A percentile compares a stretch with the other conserved stretches of the same genome.
These are phyloP conservation scores for Capra hircus DNA, from an alignment of 2,113 vertebrate genomes.

Conservation along the genomic window DNA sequence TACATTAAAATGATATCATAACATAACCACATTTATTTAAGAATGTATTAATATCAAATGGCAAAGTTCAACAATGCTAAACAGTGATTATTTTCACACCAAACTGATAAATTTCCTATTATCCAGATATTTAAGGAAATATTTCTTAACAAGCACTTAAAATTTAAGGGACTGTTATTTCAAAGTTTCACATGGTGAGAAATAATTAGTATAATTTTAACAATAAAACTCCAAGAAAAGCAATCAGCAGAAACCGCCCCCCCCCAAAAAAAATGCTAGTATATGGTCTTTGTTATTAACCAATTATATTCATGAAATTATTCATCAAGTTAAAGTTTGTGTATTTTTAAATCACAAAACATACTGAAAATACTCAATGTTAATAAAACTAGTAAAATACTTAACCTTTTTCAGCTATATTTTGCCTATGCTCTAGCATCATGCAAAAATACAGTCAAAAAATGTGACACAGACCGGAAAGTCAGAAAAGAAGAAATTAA, in stretches of 20 bases:
- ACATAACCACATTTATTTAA: too few species aligned
- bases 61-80: too few species aligned
- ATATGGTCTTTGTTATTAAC: neutral
- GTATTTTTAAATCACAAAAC: neutral
- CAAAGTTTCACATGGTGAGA: neutral
- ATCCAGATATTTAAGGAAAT: neutral
- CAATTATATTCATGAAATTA: neutral
- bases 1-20: too few species aligned
- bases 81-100: too few species aligned
- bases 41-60: too few species aligned
- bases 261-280: neutral
- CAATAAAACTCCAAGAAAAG: neutral
- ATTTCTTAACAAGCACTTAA: neutral
- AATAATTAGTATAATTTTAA: neutral
- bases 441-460: fast-evolving
- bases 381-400: neutral
- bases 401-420: neutral
- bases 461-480: neutral
- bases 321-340: neutral
- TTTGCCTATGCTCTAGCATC: neutral
- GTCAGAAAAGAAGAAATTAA: neutral
- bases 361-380: neutral
- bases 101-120: neutral
- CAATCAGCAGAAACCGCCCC: neutral
- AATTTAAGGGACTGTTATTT: neutral